These are phyloP conservation scores for Apis laboriosa DNA, from an alignment of 1,140 invertebrate species.

Conservation along the genomic window DNA sequence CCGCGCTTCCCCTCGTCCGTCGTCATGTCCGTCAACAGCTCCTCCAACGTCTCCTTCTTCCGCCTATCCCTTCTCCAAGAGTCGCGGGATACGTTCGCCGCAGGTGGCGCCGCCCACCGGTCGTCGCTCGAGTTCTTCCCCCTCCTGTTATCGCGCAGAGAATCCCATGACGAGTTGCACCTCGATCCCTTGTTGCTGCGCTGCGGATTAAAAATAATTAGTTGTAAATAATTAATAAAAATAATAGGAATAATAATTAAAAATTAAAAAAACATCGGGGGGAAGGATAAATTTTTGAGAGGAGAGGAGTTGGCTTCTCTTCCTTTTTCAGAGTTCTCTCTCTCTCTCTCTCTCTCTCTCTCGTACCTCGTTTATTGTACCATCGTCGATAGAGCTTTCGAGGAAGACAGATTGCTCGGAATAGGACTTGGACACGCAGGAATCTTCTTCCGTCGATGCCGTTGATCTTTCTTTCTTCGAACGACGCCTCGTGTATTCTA, in stretches of 20 bases:
- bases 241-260: too few species aligned
- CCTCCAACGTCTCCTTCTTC: neutral
- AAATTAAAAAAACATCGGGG: too few species aligned
- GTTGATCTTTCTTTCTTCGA: conserved; percentile 48
- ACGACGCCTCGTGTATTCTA: conserved; percentile 26
- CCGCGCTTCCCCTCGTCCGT: neutral
- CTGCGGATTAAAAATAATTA: too few species aligned
- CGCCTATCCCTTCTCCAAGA: neutral
- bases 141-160: too few species aligned
- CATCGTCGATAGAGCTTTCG: conserved; percentile 50
- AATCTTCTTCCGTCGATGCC: conserved; percentile 33
- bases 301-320: too few species aligned
- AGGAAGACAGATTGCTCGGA: conserved; percentile 53
- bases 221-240: too few species aligned
- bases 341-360: too few species aligned
- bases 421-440: conserved; percentile 53
- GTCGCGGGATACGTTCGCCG: neutral
- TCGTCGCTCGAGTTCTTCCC: neutral
- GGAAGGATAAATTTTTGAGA: too few species aligned
- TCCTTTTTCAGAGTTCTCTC: too few species aligned
- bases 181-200: too few species aligned
- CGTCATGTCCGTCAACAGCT: neutral
- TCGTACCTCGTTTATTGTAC: conserved; percentile 51
- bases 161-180: too few species aligned
- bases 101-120: too few species aligned